Base-by-base conservation (phyloP, 2,888 invertebrate genomes). In the Cyclophora punctaria region DNA sequence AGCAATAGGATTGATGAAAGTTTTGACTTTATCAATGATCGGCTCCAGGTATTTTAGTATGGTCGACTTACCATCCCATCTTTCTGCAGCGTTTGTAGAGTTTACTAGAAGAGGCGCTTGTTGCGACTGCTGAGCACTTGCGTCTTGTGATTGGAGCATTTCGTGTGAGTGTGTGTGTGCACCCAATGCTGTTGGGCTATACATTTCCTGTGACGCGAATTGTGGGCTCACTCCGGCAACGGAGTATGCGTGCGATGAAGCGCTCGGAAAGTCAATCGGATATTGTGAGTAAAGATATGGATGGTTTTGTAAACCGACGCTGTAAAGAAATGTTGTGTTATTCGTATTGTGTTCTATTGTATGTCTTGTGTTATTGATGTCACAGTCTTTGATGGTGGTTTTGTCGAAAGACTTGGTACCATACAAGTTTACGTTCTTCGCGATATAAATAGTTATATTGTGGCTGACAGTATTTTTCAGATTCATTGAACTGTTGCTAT, bases 11-110 rank as follows among this genome's bases (percentile, higher is more conserved):
- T 80, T 79, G 50, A 87, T 66, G 55, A 85, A 66, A 47, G 70
- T 77, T 60, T 71, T 83, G 61, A 88, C 71, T 47, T 77, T 74
- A 55, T 78, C 75, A 59, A 87, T 65, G 60, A 87, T 64, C 49
- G 88, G 87, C 75, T 88, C 85, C 68, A 88, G 70, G 67, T 83
- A 73, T 78, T 78, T 83, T 68, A 78, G 81, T 62, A 88, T 74
- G 71, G 73, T 79, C 58, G 85, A 88, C 88, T 88, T 88, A 88
- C 88, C 88, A 64, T 88, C 88, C 88, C 88, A 88, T 79, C 88
- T 74, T 65, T 88, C 86, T 63, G 85, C 73, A 55, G 88, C 88
- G 67, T 82, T 71, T 50, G 88, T 88, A 44, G 78, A 70, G 69
- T 88, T 88, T 52, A 80, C 69, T 47, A 86, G 78, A 56, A 72